Conservation (phyloP, 2,113 vertebrate genomes). For the Laticauda laticaudata region DNA sequence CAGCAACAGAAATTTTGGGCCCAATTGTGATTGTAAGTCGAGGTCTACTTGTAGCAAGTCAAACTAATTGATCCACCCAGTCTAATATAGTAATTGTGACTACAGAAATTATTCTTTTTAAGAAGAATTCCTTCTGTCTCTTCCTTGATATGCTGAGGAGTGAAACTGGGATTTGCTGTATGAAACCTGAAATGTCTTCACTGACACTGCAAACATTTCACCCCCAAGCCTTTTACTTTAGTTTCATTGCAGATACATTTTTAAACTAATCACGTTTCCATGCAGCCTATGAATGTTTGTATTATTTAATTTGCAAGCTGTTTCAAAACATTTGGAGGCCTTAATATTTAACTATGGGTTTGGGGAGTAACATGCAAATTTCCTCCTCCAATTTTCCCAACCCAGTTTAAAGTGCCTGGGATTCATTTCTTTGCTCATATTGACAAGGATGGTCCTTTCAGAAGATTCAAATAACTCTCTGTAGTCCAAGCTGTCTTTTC, state of each 20-base stretch:
- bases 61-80: background rate
- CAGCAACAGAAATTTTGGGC: no score
- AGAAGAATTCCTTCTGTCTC: background rate
- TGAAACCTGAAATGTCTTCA: background rate
- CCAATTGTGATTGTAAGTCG: no score
- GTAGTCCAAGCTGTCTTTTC: background rate
- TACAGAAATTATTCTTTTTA: background rate
- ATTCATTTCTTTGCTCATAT: background rate
- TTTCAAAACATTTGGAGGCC: background rate
- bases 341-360: background rate
- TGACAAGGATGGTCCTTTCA: background rate
- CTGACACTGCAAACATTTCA: background rate
- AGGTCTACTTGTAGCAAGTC: background rate
- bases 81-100: background rate
- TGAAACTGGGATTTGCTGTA: background rate
- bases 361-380: background rate
- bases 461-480: background rate
- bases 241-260: background rate
- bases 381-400: background rate
- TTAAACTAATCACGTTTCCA: background rate
- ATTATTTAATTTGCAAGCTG: background rate
- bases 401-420: background rate
- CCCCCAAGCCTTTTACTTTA: background rate
- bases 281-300: background rate
- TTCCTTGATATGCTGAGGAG: background rate